Evolutionary conservation across 2,888 invertebrate genomes (phyloP).

Genomic region (Tinea pellionella): DNA sequence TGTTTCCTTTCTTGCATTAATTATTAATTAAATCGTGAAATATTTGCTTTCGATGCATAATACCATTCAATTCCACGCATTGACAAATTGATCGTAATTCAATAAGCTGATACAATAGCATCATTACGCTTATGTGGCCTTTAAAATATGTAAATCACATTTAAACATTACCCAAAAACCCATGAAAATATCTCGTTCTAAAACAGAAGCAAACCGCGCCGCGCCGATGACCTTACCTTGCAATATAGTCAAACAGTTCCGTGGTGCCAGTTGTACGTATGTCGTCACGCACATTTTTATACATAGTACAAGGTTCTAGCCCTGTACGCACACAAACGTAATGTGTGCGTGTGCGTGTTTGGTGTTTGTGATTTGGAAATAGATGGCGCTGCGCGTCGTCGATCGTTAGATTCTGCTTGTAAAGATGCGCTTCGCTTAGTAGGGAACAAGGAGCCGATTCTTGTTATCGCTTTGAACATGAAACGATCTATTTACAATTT

Average conservation of each 20-base stretch:
- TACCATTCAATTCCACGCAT: not conserved
- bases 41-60: not conserved
- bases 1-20: not conserved
- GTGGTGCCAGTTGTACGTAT: conserved; percentile 29
- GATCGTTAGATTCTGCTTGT: conserved; percentile 8
- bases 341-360: conserved; percentile 15
- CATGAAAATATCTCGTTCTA: conserved; percentile 7
- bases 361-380: conserved; percentile 17
- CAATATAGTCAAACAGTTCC: conserved; percentile 40
- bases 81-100: not conserved
- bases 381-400: conserved; percentile 27
- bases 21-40: not conserved
- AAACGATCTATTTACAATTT: not conserved
- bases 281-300: conserved; percentile 37
- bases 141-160: not conserved
- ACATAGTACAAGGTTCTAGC: conserved; percentile 21
- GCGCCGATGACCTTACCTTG: conserved; percentile 44
- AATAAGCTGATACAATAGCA: not conserved
- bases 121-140: not conserved
- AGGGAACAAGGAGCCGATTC: not conserved
- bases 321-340: conserved; percentile 10
- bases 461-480: not conserved
- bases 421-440: conserved; percentile 13
- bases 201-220: not conserved
- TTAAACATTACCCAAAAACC: not conserved